These are phyloP conservation scores for Anoura caudifer DNA, from an alignment of 2,113 vertebrate species.

Conservation along the genomic window DNA sequence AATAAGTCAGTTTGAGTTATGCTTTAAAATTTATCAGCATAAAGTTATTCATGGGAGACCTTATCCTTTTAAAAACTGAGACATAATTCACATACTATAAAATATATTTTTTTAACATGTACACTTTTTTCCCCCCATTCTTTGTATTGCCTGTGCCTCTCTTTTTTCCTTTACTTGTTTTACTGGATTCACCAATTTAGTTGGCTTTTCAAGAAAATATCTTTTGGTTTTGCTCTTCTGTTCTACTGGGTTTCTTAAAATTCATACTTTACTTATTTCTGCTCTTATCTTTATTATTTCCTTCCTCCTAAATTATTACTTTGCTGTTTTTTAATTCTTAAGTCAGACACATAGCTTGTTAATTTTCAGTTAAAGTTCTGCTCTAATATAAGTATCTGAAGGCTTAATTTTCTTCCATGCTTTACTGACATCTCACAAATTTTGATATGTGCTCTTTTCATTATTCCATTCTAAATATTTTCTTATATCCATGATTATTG, in stretches of 20 bases:
- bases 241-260: not conserved
- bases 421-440: not conserved
- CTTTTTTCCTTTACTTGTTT: not conserved
- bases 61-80: not conserved
- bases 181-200: not conserved
- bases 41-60: not conserved
- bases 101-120: not conserved
- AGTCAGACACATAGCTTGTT: not conserved
- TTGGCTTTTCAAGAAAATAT: conserved; percentile 4
- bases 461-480: not conserved
- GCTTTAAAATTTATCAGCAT: not conserved
- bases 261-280: not conserved
- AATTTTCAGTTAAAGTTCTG: conserved; percentile 12
- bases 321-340: not conserved
- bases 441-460: not conserved
- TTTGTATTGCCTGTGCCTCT: not conserved
- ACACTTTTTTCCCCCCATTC: not conserved
- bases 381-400: not conserved
- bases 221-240: not conserved
- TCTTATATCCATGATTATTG: not conserved
- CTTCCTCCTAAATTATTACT: conserved; percentile 19
- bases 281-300: conserved; percentile 29
- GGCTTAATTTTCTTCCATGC: not conserved
- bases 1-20: not conserved
- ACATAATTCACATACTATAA: not conserved